Evolutionary conservation across 2,797 vertebrate species (phyloP).

Genomic region (Anguilla marmorata): DNA sequence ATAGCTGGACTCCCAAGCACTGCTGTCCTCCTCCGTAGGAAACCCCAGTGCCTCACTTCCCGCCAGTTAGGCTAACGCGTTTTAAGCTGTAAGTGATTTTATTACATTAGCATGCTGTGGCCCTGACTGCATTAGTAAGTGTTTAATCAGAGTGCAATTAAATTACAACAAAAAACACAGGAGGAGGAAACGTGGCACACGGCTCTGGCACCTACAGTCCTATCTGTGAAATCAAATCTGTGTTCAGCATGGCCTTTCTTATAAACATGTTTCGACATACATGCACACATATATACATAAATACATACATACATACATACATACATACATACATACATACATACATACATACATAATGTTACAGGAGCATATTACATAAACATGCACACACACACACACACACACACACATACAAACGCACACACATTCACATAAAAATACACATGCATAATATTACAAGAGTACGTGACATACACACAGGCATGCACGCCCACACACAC

Average conservation of each 20-base stretch:
- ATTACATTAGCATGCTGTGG: constrained; percentile 49
- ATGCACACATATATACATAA: constrained; percentile 39
- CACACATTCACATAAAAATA: constrained; percentile 37
- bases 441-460: neutral
- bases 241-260: constrained; percentile 41
- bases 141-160: constrained; percentile 57
- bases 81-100: constrained; percentile 47
- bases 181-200: constrained; percentile 37
- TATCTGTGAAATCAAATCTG: constrained; percentile 50
- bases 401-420: neutral
- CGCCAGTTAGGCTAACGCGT: constrained; percentile 41
- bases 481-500: constrained; percentile 9
- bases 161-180: constrained; percentile 48
- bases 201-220: constrained; percentile 37
- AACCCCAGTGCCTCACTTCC: constrained; percentile 36
- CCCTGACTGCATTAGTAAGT: constrained; percentile 50
- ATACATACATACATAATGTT: constrained; percentile 38
- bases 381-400: neutral
- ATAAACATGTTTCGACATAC: constrained; percentile 43
- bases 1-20: constrained; percentile 18
- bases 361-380: constrained; percentile 6
- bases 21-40: constrained; percentile 22
- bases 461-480: neutral
- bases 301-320: constrained; percentile 42
- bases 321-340: constrained; percentile 38